Evolutionary conservation across 2,113 vertebrate genomes (phyloP).

Genomic region (Poecilia latipinna): DNA sequence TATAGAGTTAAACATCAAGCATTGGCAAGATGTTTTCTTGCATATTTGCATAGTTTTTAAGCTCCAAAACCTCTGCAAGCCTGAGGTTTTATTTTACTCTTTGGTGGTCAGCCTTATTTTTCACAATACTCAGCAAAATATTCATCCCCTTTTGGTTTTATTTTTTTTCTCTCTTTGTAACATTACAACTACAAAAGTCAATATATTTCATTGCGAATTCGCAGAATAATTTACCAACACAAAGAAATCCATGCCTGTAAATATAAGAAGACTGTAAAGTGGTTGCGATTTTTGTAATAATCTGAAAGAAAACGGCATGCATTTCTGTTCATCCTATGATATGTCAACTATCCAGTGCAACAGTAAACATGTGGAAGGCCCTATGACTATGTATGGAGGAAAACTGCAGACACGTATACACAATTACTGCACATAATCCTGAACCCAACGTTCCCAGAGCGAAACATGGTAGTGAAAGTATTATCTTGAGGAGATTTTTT

Average conservation of each 20-base stretch:
- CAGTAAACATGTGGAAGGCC: neutral
- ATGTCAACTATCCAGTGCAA: neutral
- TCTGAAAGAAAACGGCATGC: neutral
- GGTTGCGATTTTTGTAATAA: neutral
- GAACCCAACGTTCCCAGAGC: no score
- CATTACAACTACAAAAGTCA: neutral
- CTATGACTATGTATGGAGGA: neutral
- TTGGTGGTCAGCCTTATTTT: conserved; percentile 13
- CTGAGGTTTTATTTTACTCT: conserved; percentile 21
- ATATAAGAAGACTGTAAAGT: neutral
- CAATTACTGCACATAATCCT: neutral
- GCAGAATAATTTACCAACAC: neutral
- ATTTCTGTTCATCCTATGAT: neutral
- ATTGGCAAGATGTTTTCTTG: neutral
- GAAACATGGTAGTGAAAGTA: neutral
- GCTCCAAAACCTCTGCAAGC: conserved; percentile 19
- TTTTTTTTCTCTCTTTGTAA: neutral
- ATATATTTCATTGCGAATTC: neutral
- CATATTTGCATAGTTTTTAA: neutral
- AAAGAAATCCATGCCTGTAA: neutral
- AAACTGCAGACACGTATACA: no score
- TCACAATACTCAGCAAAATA: neutral
- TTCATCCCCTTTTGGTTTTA: neutral
- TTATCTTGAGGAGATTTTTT: neutral
- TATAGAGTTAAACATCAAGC: neutral